Evolutionary conservation across 2,113 vertebrate species (phyloP).

Genomic region (Pterocles orientalis): DNA sequence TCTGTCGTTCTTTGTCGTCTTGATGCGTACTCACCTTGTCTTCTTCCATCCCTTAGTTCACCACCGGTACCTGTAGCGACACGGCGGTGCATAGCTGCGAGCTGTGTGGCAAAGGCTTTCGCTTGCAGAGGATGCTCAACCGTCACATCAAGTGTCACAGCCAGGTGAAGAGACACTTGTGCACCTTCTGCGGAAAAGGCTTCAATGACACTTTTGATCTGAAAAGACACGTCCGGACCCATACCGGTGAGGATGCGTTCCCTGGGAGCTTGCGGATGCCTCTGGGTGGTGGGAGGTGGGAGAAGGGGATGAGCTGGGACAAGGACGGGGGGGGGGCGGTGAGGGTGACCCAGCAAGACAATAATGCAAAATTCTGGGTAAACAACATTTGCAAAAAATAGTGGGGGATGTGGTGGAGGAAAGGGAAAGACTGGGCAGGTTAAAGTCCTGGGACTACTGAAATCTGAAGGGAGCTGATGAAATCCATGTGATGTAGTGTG

Average conservation of each 20-base stretch:
- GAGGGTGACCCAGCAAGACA: not conserved
- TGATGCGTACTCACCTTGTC: not conserved
- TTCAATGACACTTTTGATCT: slow-evolving; percentile 87
- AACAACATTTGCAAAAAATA: not conserved
- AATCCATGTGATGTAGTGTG: not conserved
- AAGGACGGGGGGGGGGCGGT: not conserved
- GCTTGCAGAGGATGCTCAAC: slow-evolving; percentile 84
- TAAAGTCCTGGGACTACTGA: not conserved
- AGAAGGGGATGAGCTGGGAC: not conserved
- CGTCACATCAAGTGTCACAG: slow-evolving; percentile 87
- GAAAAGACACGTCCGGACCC: slow-evolving; percentile 85
- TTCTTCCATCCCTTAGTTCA: slow-evolving; percentile 69
- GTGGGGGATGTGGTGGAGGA: not conserved
- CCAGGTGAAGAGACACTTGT: slow-evolving; percentile 83
- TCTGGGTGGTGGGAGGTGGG: not conserved
- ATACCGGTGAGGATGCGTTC: slow-evolving; percentile 75
- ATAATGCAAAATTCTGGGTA: not conserved
- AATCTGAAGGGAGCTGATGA: not conserved
- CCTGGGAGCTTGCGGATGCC: rapidly evolving
- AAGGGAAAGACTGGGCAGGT: not conserved
- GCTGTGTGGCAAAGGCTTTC: slow-evolving; percentile 83
- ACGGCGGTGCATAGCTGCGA: slow-evolving; percentile 70
- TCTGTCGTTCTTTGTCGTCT: not conserved
- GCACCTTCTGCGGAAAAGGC: slow-evolving; percentile 87
- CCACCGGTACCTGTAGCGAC: slow-evolving; percentile 74